phyloP scores from a whole-genome alignment of 2,888 invertebrate species.

The Tipula helvola region DNA sequence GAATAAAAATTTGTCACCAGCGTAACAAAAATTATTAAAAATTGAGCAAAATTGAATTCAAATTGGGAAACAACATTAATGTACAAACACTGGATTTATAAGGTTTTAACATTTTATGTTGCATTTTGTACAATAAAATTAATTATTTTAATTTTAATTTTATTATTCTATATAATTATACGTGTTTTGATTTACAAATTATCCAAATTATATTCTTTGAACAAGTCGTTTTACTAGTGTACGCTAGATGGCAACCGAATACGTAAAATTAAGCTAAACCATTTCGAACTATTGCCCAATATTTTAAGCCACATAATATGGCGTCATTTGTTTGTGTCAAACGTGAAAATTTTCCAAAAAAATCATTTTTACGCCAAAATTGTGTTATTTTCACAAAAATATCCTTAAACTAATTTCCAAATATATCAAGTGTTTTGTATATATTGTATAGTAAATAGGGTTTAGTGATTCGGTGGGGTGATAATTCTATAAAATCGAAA shows the following conservation, averaged over 20 bases:
- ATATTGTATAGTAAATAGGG: not conserved
- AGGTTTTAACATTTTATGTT: not conserved
- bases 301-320: constrained; percentile 4
- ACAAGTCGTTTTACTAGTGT: not conserved
- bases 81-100: not conserved
- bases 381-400: not conserved
- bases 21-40: not conserved
- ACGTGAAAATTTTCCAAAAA: constrained; percentile 13
- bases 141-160: not conserved
- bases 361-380: not conserved
- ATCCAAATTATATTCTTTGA: not conserved
- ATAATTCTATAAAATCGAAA: not conserved
- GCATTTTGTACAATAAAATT: not conserved
- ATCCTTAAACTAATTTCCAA: not conserved
- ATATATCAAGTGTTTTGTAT: not conserved
- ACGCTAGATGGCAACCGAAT: not conserved
- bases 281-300: not conserved
- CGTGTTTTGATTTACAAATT: not conserved
- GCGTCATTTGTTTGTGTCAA: constrained; percentile 19
- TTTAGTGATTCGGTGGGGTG: not conserved
- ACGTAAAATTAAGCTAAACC: not conserved
- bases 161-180: not conserved
- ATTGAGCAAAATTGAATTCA: not conserved
- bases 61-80: not conserved
- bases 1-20: not conserved